Evolutionary conservation across 1,140 invertebrate species (phyloP).

Genomic region (Vanessa atalanta): DNA sequence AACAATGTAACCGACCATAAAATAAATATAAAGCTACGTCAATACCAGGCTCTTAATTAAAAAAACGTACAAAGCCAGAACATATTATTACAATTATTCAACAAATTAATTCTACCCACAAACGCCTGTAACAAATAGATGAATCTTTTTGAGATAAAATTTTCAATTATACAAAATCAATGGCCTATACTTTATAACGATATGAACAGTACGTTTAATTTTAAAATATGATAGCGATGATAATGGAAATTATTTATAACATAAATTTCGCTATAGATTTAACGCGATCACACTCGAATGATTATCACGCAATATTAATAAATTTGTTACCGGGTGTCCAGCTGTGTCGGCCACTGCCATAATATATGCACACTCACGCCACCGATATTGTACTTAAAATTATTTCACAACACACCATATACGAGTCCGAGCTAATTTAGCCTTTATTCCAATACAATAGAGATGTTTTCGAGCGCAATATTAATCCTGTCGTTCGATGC

Average conservation of each 20-base stretch:
- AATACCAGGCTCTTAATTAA: not conserved
- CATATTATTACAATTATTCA: not conserved
- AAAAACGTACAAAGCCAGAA: not conserved
- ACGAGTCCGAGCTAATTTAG: not conserved
- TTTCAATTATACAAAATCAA: conserved; percentile 15
- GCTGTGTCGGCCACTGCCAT: conserved; percentile 32
- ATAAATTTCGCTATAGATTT: conserved; percentile 40
- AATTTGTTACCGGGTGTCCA: conserved; percentile 29
- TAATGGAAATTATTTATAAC: conserved; percentile 37
- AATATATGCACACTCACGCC: conserved; percentile 39
- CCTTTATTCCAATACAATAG: conserved; percentile 9
- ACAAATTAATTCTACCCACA: not conserved
- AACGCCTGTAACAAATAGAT: not conserved
- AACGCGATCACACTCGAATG: conserved; percentile 33
- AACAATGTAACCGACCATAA: not conserved
- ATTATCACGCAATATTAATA: conserved; percentile 40
- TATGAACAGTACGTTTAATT: conserved; percentile 22
- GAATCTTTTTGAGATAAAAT: not conserved
- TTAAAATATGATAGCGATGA: conserved; percentile 33
- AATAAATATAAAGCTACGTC: not conserved
- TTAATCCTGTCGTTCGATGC: conserved; percentile 19
- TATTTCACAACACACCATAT: conserved; percentile 26
- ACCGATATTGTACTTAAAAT: conserved; percentile 39
- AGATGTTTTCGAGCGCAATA: conserved; percentile 8
- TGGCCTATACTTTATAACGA: conserved; percentile 17